These are phyloP conservation scores for Hippocampus guttulatus DNA, from an alignment of 2,113 vertebrate genomes.

Conservation along the genomic window DNA sequence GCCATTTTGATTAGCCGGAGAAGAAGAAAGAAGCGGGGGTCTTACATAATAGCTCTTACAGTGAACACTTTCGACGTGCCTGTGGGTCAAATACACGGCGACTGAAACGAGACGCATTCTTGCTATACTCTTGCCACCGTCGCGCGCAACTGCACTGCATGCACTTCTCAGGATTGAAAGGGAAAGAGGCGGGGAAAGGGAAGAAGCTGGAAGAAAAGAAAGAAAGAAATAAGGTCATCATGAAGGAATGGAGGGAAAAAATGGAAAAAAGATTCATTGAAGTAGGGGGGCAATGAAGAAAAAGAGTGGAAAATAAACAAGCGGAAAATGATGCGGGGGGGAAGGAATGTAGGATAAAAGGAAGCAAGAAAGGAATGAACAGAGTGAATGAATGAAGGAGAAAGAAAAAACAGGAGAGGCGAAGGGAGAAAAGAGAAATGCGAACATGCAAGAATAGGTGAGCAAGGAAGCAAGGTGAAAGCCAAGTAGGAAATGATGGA, in stretches of 20 bases:
- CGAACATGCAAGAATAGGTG: not conserved
- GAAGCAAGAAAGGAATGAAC: not conserved
- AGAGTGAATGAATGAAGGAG: not conserved
- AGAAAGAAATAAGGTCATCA: not conserved
- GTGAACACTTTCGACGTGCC: constrained; percentile 36
- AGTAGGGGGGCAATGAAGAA: not conserved
- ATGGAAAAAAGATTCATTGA: not conserved
- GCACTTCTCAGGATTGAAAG: not conserved
- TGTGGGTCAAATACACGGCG: constrained; percentile 13
- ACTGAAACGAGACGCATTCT: constrained; percentile 14
- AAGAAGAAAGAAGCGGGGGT: constrained; percentile 14
- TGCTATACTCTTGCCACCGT: not conserved
- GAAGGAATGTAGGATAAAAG: not conserved
- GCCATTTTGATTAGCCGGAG: constrained; percentile 63
- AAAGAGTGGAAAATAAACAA: not conserved
- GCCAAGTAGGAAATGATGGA: not conserved
- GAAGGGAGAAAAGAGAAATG: not conserved
- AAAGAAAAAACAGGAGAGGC: not conserved
- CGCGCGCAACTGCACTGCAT: not conserved
- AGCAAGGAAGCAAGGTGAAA: not conserved
- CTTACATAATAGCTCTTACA: constrained; percentile 63
- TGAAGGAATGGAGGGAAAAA: not conserved
- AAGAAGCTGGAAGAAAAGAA: not conserved
- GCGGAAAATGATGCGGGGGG: not conserved
- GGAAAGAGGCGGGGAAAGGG: not conserved